Conservation (phyloP, 2,888 invertebrate species). For the Oscheius sp. region DNA sequence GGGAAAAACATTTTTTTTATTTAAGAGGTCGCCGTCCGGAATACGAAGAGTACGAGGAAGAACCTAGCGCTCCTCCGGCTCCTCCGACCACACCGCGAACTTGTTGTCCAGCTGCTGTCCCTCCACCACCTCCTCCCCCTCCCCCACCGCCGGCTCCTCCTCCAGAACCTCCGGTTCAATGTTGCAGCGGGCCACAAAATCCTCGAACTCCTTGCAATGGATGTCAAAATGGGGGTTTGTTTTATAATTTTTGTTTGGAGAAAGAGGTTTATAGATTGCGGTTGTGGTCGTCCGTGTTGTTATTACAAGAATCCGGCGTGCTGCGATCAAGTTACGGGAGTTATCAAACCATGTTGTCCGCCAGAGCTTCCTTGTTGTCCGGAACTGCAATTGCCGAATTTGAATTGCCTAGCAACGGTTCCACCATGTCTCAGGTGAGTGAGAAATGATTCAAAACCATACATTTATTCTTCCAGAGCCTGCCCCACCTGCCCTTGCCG, state of each 20-base stretch:
- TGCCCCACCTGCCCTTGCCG: slow-evolving; percentile 58
- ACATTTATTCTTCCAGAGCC: slow-evolving; percentile 30
- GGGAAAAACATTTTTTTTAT: slow-evolving; percentile 2
- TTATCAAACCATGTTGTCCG: slow-evolving; percentile 59
- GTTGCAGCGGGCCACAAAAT: slow-evolving; percentile 43
- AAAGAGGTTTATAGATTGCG: slow-evolving; percentile 47
- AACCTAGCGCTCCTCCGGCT: slow-evolving; percentile 36
- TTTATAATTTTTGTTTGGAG: neutral
- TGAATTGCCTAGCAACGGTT: slow-evolving; percentile 47
- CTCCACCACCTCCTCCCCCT: slow-evolving; percentile 59
- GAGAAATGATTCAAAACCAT: too few species aligned
- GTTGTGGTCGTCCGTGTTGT: slow-evolving; percentile 64
- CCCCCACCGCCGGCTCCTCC: slow-evolving; percentile 65
- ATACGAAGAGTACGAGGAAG: slow-evolving; percentile 59
- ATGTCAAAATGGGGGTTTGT: slow-evolving; percentile 45
- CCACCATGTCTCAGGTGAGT: slow-evolving; percentile 56
- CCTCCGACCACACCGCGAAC: slow-evolving; percentile 59
- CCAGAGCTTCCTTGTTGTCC: slow-evolving; percentile 60
- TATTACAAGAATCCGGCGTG: slow-evolving; percentile 62
- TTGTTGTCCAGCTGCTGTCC: slow-evolving; percentile 60
- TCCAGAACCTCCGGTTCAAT: slow-evolving; percentile 63
- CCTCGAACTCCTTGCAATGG: slow-evolving; percentile 41
- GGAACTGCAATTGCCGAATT: slow-evolving; percentile 40
- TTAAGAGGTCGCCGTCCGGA: slow-evolving; percentile 59
- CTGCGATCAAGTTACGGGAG: slow-evolving; percentile 45